Conservation (phyloP, 2,888 invertebrate species). For the Diaphora mendica region DNA sequence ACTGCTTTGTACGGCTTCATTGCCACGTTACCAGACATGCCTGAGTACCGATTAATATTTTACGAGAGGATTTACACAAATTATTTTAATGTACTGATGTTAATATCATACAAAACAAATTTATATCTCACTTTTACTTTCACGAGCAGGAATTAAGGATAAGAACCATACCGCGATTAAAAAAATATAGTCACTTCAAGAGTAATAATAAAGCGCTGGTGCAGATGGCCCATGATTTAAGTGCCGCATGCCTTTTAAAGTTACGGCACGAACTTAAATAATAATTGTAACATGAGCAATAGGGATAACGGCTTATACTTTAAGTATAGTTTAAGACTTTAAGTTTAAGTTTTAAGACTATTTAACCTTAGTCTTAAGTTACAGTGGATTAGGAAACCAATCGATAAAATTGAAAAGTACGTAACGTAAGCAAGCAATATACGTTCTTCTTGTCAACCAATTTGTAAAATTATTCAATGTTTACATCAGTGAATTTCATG, state of each 20-base stretch:
- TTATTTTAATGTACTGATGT: constrained; percentile 5
- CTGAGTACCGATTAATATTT: constrained; percentile 37
- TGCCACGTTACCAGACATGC: constrained; percentile 55
- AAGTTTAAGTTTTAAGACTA: constrained; percentile 7
- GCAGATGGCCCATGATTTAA: background rate
- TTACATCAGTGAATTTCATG: constrained; percentile 18
- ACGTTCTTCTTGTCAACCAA: background rate
- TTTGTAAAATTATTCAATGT: constrained; percentile 3
- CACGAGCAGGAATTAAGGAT: too few relatives aligned
- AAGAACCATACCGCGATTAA: background rate
- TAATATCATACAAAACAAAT: background rate
- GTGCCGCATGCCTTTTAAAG: background rate
- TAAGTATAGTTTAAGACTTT: constrained; percentile 19
- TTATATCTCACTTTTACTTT: too few relatives aligned
- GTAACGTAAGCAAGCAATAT: background rate
- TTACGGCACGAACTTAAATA: background rate
- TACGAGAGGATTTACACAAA: constrained; percentile 22
- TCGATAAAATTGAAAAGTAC: background rate
- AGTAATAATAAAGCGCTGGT: background rate
- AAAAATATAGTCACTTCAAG: background rate
- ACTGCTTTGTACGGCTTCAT: constrained; percentile 77
- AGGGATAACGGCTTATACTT: constrained; percentile 8
- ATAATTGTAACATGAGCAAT: constrained; percentile 11
- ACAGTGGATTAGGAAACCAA: background rate
- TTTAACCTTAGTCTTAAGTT: constrained; percentile 22